phyloP scores from a whole-genome alignment of 2,888 invertebrate species.

The Diarsia dahlii region DNA sequence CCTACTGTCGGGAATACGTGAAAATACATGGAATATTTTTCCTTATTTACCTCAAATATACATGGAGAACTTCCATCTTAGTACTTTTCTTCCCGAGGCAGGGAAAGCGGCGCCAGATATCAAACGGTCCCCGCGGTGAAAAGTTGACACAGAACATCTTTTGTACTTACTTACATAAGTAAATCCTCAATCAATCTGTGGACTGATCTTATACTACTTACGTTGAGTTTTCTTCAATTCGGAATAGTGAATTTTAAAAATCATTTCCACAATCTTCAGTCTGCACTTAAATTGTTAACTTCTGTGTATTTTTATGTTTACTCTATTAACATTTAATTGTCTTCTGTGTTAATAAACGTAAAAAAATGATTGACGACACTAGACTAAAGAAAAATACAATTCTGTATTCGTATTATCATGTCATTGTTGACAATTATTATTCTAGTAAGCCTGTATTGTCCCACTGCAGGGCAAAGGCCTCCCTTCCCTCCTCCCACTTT shows the following conservation, averaged over 20 bases:
- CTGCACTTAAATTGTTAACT: not conserved
- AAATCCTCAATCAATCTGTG: slow-evolving; percentile 35
- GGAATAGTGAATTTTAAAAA: not conserved
- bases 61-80: slow-evolving; percentile 19
- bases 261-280: not conserved
- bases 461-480: not conserved
- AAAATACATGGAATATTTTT: slow-evolving; percentile 30
- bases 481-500: too few species aligned
- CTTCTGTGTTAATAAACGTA: not conserved
- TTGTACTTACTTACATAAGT: slow-evolving; percentile 28
- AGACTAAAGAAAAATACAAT: not conserved
- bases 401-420: too few species aligned
- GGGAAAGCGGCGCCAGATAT: slow-evolving; percentile 28
- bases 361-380: too few species aligned
- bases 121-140: slow-evolving; percentile 37
- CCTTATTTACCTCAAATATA: slow-evolving; percentile 40
- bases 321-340: not conserved
- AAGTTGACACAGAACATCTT: slow-evolving; percentile 28
- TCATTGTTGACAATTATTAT: not conserved
- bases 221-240: not conserved
- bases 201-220: not conserved
- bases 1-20: slow-evolving; percentile 49
- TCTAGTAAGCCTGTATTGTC: not conserved
- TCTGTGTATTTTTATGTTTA: not conserved
- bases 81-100: slow-evolving; percentile 36